Base-by-base conservation (phyloP, 2,888 invertebrate species). In the Scotopteryx bipunctaria region DNA sequence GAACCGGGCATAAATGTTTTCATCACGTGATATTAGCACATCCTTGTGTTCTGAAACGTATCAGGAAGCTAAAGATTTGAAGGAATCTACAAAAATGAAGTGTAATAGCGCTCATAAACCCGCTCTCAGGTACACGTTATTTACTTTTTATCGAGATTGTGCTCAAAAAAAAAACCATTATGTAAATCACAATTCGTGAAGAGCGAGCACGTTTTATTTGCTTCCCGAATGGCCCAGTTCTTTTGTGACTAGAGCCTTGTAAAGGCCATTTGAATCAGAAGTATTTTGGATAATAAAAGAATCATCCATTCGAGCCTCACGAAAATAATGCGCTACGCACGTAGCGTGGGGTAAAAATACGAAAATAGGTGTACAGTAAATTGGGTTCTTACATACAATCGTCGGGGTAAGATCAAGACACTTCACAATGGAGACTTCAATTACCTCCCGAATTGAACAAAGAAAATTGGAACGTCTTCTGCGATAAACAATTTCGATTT, bases 271-370 rank as follows among this genome's bases (percentile, higher is more conserved):
- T 71, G 76, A 75, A 75, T 80, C 73, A 72, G 73, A 73, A 71
- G 74, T 77, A 76, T 82, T 78, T 80, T 78, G 73, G 66, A 78
- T 81, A 75, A 81, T 81, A 81, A 79, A 78, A 75, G 76, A 80
- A 76, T 77, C 73, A 78, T 73, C 75, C 75, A 75, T 71, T 78
- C 63, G 65, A 60, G 59, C 64, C 60, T 65, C 67, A 70, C 68
- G 68, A 72, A 73, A 73, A 70, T 69, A 70, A 66, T 70, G 66
- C 64, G 69, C 46, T 53, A 55, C 44, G 54, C 55, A 49, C 43
- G 29, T 29, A 16, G 25, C 57, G 45, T 55, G 56, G 69, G 69
- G 66, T 71, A 56, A 66, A 71, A 64, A 64, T 68, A 67, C 64
- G 64, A 65, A 67, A 46, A 47, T 67, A 61, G 60, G 57, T 64